phyloP scores from a whole-genome alignment of 1,140 invertebrate genomes.

The Periplaneta americana region DNA sequence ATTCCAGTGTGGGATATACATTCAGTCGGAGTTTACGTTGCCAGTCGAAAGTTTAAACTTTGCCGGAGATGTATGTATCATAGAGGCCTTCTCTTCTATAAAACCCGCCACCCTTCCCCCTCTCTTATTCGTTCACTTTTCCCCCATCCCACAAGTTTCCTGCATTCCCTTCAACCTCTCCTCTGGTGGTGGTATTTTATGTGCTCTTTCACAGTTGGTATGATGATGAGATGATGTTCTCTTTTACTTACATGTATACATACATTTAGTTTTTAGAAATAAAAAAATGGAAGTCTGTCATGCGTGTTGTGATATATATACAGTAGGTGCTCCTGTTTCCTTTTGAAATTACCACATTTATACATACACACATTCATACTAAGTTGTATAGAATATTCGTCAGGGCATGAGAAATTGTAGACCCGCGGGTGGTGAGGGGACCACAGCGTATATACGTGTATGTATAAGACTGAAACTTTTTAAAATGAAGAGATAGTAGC shows the following conservation, averaged over 20 bases:
- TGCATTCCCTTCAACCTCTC: neutral
- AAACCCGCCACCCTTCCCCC: neutral
- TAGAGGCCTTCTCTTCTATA: neutral
- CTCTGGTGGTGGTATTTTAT: neutral
- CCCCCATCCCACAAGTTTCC: neutral
- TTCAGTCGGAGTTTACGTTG: neutral
- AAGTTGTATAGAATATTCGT: neutral
- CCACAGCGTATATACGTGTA: too few relatives aligned
- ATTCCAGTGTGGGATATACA: neutral
- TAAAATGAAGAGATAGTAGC: neutral
- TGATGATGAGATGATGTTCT: neutral
- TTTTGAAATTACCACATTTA: neutral
- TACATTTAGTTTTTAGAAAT: neutral
- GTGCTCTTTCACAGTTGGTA: neutral
- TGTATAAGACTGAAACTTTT: neutral
- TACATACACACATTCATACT: neutral
- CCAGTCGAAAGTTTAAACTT: neutral
- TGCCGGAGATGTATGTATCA: neutral
- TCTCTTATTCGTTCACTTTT: neutral
- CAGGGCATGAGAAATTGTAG: neutral
- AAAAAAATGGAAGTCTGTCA: neutral
- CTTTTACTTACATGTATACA: neutral
- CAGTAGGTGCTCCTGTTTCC: neutral
- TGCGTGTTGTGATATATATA: neutral
- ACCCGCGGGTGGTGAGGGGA: neutral